A percentile compares a stretch with the other conserved stretches of the same genome.
phyloP scores from a whole-genome alignment of 2,888 invertebrate species.

The Macrosiphum euphorbiae region DNA sequence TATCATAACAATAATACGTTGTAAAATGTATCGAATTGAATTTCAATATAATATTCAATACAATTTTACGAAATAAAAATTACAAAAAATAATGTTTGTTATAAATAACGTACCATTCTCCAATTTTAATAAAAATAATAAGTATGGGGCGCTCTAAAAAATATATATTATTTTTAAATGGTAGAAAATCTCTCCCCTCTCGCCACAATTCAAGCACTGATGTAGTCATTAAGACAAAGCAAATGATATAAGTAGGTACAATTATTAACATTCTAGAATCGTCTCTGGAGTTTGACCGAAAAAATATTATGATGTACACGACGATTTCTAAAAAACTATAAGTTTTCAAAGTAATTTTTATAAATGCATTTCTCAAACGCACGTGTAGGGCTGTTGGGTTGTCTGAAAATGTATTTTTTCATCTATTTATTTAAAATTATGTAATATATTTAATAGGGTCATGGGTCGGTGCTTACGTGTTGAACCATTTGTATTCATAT shows the following conservation, averaged over 20 bases:
- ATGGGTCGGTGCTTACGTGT: slow-evolving; percentile 26
- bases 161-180: not conserved
- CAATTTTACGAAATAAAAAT: no score
- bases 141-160: not conserved
- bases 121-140: not conserved
- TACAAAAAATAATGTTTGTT: no score
- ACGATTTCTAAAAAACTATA: not conserved
- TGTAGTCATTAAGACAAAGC: not conserved
- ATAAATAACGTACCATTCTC: not conserved
- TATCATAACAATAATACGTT: no score
- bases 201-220: not conserved
- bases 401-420: not conserved
- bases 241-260: not conserved
- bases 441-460: not conserved
- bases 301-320: not conserved
- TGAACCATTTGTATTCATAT: slow-evolving; percentile 20
- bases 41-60: no score
- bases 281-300: not conserved
- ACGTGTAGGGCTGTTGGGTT: not conserved
- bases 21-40: no score
- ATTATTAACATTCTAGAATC: not conserved
- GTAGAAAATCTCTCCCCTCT: not conserved
- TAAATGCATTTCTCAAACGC: slow-evolving; percentile 26
- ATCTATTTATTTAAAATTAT: slow-evolving; percentile 44
- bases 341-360: slow-evolving; percentile 7